Evolutionary conservation across 2,113 vertebrate species (phyloP).

Genomic region (Ploceus nigricollis): DNA sequence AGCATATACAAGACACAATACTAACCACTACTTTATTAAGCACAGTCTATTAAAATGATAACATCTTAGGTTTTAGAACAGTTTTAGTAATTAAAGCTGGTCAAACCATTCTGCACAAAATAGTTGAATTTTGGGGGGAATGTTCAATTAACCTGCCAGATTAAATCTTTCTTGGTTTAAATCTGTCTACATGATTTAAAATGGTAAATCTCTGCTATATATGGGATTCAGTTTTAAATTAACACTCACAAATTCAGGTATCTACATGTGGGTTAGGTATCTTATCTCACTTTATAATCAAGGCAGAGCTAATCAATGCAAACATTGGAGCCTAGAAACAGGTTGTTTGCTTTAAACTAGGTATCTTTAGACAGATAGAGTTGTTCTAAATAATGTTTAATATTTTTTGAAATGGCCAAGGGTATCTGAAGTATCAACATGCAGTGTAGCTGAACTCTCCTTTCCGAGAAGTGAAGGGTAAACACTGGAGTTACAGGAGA

Average conservation of each 20-base stretch:
- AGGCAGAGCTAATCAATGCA: background rate
- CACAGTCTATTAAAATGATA: slow-evolving; percentile 5
- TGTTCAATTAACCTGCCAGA: background rate
- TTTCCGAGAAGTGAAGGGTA: background rate
- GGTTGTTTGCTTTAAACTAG: background rate
- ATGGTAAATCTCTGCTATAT: background rate
- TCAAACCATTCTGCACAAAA: background rate
- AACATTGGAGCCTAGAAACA: background rate
- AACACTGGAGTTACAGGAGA: background rate
- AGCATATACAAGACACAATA: background rate
- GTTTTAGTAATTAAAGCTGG: background rate
- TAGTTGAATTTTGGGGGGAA: background rate
- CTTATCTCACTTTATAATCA: background rate
- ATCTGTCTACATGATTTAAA: background rate
- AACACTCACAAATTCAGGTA: background rate
- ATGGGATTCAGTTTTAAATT: background rate
- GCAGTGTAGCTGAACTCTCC: background rate
- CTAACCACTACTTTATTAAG: background rate
- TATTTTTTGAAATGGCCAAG: background rate
- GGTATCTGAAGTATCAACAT: background rate
- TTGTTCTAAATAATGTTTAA: background rate
- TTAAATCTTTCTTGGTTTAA: background rate
- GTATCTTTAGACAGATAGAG: background rate
- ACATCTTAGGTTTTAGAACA: background rate
- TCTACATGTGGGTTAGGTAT: background rate